Base-by-base conservation (phyloP, 2,888 invertebrate genomes). In the Drosophila buzzatii region DNA sequence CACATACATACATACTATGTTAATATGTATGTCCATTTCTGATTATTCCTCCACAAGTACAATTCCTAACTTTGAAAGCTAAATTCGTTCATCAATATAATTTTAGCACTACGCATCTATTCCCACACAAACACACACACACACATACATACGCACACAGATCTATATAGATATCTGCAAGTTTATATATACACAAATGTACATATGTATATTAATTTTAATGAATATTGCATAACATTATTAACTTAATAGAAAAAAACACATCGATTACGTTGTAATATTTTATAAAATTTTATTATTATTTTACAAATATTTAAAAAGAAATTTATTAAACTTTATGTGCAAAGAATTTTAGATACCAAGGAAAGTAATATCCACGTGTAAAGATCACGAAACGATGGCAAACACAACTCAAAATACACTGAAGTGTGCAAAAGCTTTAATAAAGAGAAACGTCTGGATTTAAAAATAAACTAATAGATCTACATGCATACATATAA, bases 391-490 rank as follows among this genome's bases (percentile, higher is more conserved):
- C 90, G 92, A 92, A 90, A 86, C 92, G 91, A 83, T 82, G 85
- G 90, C 91, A 79, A 90, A 84, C 90, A 85, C 89, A 82, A 87
- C 82, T 90, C 78, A 78, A 76, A 90, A 90, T 85, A 90, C 83
- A 91, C 91, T 91, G 87, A 90, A 84, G 83, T 82, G 82, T 77
- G 81, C 79, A 81, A 88, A 88, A 89, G 82, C 82, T 85, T 82
- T 86, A 77, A 77, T 76, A 82, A 84, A 76, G 74, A 80, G 85
- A 78, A 82, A 81, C 81, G 82, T 80, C 89, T 83, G 81, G 78
- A 79, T 82, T 85, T 90, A 89, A 81, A 84, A 85, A 89, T 86
- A 86, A 86, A 86, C 87, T 74, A 71, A 73, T 81, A 76, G 81
- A 81, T 82, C 49, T 64, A 70, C 63, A 64, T 64, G 70, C 2